Base-by-base conservation (phyloP, 2,797 vertebrate species). In the Manis crassicaudata region DNA sequence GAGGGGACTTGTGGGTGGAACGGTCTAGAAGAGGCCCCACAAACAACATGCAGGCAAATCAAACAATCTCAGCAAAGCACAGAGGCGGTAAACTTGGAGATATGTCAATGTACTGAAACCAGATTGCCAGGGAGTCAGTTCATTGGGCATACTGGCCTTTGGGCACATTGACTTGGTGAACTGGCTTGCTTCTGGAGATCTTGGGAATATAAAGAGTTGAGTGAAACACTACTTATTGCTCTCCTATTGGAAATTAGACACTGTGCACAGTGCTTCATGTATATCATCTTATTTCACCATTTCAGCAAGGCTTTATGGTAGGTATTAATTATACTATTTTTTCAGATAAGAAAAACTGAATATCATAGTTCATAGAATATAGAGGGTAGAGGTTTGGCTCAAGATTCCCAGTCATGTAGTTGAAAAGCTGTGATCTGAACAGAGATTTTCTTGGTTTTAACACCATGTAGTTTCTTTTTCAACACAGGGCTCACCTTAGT, bases 81-180 rank as follows among this genome's bases (percentile, higher is more conserved):
- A 67, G 75, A 80, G 46, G 9, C 40, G 84, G 54, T 62, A n/a
- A 50, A 7, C 20, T 89, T 77, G 70, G 67, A 50, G 60, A 37
- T 80, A 17, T 25, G 12, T 77, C 76, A 77, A 5, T 40, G 23
- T 52, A 32, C 67, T 8, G 5, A 62, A 94, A 63, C 35, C 9
- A 46, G 12, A 82, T 90, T 87, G 72, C 76, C 90, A 88, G 68
- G 67, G 84, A 90, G 12, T 76, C 46, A n/a, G 18, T 82, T 95
- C 80, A 92, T 94, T 85, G 52, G 75, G 54, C 21, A 77, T 58
- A 73, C 12, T 85, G 25, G 72, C 54, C 23, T 23, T 21, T 46
- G 67, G 54, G 52, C 43, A 86, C 79, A 11, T 63, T 86, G 92
- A 90, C n/a, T 84, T 88, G 81, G 62, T 40, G 23, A 85, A 77